Percentiles rank a stretch among this genome's conserved stretches.
Conservation (phyloP, 2,113 vertebrate species). For the Coturnix japonica region DNA sequence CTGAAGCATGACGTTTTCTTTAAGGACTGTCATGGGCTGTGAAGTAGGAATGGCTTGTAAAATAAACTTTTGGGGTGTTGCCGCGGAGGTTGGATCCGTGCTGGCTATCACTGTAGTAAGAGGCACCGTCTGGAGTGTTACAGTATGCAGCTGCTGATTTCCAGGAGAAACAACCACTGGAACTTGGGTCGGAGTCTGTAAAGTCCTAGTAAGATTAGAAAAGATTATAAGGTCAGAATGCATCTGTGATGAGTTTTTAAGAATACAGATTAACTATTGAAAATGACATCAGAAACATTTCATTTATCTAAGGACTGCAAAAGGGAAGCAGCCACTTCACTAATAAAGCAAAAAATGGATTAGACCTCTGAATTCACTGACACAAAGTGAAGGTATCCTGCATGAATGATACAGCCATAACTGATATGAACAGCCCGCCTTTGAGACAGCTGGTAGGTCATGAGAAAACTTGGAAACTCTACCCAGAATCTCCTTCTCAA, state of each 20-base stretch:
- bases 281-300: not conserved
- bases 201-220: conserved; percentile 72
- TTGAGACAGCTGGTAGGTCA: not conserved
- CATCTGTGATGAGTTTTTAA: not conserved
- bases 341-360: not conserved
- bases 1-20: conserved; percentile 82
- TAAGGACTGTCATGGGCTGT: conserved; percentile 84
- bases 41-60: conserved; percentile 85
- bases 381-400: not conserved
- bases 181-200: conserved; percentile 79
- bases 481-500: not conserved
- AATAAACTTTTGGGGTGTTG: conserved; percentile 81
- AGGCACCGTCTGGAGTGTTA: conserved; percentile 87
- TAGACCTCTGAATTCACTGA: not conserved
- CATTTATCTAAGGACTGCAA: not conserved
- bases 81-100: conserved; percentile 76
- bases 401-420: accelerated
- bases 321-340: not conserved
- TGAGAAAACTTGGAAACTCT: not conserved
- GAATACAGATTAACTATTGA: not conserved
- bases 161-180: conserved; percentile 84
- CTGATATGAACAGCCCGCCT: not conserved
- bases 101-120: conserved; percentile 85
- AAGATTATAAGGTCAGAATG: conserved; percentile 35
- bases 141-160: conserved; percentile 81